Base-by-base conservation (phyloP, 2,888 invertebrate genomes). In the Asteroscopus sphinx region DNA sequence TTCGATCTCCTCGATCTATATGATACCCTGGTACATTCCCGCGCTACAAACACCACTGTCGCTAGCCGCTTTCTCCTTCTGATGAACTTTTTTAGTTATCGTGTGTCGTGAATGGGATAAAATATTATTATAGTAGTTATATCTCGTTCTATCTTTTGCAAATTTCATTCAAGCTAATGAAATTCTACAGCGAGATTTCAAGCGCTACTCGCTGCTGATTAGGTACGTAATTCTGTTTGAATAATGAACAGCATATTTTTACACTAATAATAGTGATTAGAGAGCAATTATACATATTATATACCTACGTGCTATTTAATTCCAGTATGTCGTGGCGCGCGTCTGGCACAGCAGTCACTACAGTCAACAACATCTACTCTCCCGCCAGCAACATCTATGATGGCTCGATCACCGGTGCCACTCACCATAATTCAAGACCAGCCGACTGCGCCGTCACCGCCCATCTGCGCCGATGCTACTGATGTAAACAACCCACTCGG, bases 1-100 rank as follows among this genome's bases (percentile, higher is more conserved):
- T 39, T 56, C 45, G 41, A 82, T 56, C 86, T 88, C 82, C 78
- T 67, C 44, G 17, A 12, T 37, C 13, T 55, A 65, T 81, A 80
- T 90, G 88, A 21, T 60, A 57, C 76, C 92, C 89, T 94, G 88
- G 92, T 94, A 93, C 71, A 86, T 92, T 94, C 92, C 92, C 93
- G 93, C 94, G 93, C 81, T 82, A 77, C 80, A 79, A 85, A 83
- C 90, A 85, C 82, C 90, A 85, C 85, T 94, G 94, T 94, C 94
- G 93, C 93, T 94, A 93, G 93, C 93, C 92, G 93, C 94, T 94
- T 88, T 88, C 93, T 92, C 92, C 88, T 91, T 90, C 87, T 88
- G 81, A 75, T 85, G 82, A 82, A 78, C 82, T 83, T 87, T 86
- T 88, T 85, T 85, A 80, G 73, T 58, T 72, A 77, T 61, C 61